phyloP scores from a whole-genome alignment of 2,113 vertebrate species.

The Myotis brandtii region DNA sequence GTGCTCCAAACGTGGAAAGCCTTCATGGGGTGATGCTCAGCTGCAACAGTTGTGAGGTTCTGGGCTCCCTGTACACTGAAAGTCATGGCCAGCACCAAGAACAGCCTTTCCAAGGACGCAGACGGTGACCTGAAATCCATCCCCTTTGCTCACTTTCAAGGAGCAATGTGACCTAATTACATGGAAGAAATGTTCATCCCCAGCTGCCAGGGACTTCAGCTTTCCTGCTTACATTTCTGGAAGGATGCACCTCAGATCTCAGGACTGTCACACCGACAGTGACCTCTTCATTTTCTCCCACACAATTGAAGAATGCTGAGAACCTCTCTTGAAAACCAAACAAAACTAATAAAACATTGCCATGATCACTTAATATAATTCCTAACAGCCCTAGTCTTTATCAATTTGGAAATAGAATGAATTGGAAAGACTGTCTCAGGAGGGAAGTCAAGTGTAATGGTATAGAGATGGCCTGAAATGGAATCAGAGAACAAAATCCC shows the following conservation, averaged over 20 bases:
- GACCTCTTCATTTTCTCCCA: conserved; percentile 9
- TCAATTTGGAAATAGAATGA: conserved; percentile 52
- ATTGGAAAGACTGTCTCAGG: conserved; percentile 41
- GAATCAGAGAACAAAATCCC: neutral
- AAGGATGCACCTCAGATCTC: neutral
- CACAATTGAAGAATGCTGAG: neutral
- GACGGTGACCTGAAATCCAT: neutral
- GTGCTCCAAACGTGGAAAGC: neutral
- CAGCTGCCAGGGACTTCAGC: neutral
- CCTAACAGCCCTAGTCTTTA: conserved; percentile 1
- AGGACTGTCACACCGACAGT: neutral
- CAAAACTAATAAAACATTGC: conserved; percentile 1
- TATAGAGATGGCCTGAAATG: neutral
- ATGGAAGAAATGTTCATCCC: neutral
- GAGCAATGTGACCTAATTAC: neutral
- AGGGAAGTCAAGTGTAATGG: neutral
- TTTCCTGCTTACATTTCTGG: neutral
- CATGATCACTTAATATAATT: neutral
- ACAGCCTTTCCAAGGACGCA: neutral
- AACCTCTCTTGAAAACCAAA: neutral
- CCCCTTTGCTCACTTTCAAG: neutral
- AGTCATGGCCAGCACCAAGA: neutral
- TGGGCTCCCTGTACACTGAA: neutral
- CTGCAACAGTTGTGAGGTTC: neutral
- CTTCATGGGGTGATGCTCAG: too few relatives aligned